These are phyloP conservation scores for Limnephilus auricula DNA, from an alignment of 2,888 invertebrate species.

Conservation along the genomic window DNA sequence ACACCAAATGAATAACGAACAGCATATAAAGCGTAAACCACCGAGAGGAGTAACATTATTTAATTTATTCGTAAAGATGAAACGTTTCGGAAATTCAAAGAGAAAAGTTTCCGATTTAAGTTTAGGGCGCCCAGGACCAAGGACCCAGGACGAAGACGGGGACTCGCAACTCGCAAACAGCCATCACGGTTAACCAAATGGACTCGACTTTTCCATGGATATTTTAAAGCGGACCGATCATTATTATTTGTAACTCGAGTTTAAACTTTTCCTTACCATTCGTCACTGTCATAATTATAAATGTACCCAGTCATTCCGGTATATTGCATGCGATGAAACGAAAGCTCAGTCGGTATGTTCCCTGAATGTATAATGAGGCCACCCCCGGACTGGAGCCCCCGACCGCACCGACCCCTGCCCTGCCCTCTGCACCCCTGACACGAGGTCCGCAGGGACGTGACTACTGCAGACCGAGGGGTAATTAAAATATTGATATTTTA, in stretches of 20 bases:
- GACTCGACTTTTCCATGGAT: conserved; percentile 43
- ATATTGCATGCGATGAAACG: conserved; percentile 62
- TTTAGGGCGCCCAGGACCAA: neutral
- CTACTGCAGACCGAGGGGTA: conserved; percentile 29
- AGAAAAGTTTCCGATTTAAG: conserved; percentile 48
- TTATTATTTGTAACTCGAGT: conserved; percentile 55
- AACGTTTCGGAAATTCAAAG: conserved; percentile 42
- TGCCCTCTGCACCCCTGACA: conserved; percentile 37
- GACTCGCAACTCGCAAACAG: conserved; percentile 34
- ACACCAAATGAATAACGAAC: neutral
- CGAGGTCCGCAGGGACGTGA: conserved; percentile 44
- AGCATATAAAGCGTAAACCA: conserved; percentile 2
- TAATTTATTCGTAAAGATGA: conserved; percentile 48
- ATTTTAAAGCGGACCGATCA: conserved; percentile 49
- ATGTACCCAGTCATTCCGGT: conserved; percentile 64
- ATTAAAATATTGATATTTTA: conserved; percentile 60
- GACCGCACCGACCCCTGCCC: conserved; percentile 41
- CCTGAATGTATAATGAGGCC: conserved; percentile 56
- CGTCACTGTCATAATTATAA: conserved; percentile 66
- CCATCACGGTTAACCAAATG: conserved; percentile 39
- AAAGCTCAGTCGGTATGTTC: conserved; percentile 54
- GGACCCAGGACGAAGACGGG: neutral
- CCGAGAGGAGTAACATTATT: conserved; percentile 12
- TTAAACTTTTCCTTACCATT: conserved; percentile 61
- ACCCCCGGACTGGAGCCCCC: conserved; percentile 51